Evolutionary conservation across 2,888 invertebrate species (phyloP).

Genomic region (Ctenicera cuprea): DNA sequence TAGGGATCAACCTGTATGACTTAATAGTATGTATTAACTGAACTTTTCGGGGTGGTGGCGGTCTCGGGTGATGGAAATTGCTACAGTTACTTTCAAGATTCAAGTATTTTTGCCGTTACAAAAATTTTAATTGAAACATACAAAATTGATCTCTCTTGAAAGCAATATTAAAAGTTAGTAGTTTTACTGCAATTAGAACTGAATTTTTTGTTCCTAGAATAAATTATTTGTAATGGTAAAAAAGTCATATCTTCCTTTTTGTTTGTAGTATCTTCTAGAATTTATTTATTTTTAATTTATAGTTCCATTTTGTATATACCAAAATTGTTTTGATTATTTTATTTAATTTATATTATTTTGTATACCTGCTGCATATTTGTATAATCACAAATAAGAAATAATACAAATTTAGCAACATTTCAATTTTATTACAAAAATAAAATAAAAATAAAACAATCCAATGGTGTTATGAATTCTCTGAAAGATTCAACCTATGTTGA

Average conservation of each 20-base stretch:
- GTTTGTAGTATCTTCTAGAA: slow-evolving; percentile 22
- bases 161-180: not conserved
- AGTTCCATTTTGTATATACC: slow-evolving; percentile 45
- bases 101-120: slow-evolving; percentile 63
- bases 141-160: slow-evolving; percentile 21
- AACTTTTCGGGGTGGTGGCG: slow-evolving; percentile 67
- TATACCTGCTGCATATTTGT: slow-evolving; percentile 48
- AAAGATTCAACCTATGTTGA: slow-evolving; percentile 80
- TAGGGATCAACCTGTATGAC: slow-evolving; percentile 53
- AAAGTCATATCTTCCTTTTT: slow-evolving; percentile 30
- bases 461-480: slow-evolving; percentile 49
- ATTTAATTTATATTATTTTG: slow-evolving; percentile 52
- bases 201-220: slow-evolving; percentile 16
- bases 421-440: slow-evolving; percentile 39
- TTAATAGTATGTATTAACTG: slow-evolving; percentile 52
- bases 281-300: slow-evolving; percentile 40
- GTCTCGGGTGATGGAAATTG: slow-evolving; percentile 64
- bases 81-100: slow-evolving; percentile 42
- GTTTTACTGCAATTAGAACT: slow-evolving; percentile 4
- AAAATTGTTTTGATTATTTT: slow-evolving; percentile 38
- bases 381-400: slow-evolving; percentile 25
- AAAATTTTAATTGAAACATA: slow-evolving; percentile 45
- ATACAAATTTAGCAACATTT: slow-evolving; percentile 30
- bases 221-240: slow-evolving; percentile 49
- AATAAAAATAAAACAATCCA: slow-evolving; percentile 35